phyloP scores from a whole-genome alignment of 2,113 vertebrate genomes.

The Prinia subflava region DNA sequence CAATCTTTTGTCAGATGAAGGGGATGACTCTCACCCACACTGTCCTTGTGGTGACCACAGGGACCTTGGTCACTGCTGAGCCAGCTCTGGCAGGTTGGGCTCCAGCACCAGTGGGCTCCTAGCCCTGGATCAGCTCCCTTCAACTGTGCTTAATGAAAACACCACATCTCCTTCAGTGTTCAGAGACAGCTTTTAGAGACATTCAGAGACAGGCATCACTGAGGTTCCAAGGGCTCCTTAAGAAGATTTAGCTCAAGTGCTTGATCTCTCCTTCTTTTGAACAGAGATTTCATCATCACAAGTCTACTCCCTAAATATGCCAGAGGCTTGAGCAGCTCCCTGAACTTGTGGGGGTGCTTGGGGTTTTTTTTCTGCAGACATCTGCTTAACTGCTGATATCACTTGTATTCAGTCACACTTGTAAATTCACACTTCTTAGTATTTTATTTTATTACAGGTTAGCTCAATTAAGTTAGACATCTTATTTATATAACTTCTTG shows the following conservation, averaged over 20 bases:
- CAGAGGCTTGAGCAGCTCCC: background rate
- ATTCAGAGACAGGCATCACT: background rate
- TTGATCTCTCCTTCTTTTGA: background rate
- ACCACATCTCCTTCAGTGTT: background rate
- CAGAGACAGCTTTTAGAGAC: background rate
- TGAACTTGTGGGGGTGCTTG: background rate
- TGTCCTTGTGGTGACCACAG: background rate
- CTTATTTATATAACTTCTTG: background rate
- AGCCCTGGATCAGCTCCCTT: background rate
- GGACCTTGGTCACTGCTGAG: accelerated
- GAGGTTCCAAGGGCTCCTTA: background rate
- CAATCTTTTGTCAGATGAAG: background rate
- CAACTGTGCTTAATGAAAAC: background rate
- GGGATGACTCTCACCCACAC: background rate
- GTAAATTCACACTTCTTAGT: background rate
- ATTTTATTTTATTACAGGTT: background rate
- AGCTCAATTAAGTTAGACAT: background rate
- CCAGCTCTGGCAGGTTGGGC: background rate
- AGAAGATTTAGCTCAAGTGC: background rate
- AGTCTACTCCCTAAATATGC: background rate
- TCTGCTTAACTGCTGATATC: background rate
- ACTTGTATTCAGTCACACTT: background rate
- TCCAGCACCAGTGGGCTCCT: accelerated
- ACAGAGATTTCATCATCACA: background rate
- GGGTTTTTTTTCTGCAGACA: background rate